These are phyloP conservation scores for Drosophila multiciliata DNA, from an alignment of 2,888 invertebrate genomes.

Conservation along the genomic window DNA sequence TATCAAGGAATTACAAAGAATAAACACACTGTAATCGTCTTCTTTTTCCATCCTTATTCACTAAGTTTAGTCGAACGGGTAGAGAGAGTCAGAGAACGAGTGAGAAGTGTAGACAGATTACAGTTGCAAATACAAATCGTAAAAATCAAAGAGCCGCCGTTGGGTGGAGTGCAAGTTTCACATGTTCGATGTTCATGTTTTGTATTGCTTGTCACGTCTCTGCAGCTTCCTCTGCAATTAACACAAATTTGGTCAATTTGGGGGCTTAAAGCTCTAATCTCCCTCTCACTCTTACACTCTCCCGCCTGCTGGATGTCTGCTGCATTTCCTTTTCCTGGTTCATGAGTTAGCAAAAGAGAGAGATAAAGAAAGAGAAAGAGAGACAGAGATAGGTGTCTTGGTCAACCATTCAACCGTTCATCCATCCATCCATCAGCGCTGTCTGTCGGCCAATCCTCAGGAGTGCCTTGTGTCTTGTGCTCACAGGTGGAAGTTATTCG, in stretches of 20 bases:
- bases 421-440: conserved; percentile 63
- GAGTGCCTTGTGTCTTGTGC: conserved; percentile 15
- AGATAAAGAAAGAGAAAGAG: neutral
- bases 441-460: conserved; percentile 40
- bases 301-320: conserved; percentile 31
- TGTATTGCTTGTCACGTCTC: conserved; percentile 57
- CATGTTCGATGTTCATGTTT: conserved; percentile 33
- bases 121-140: conserved; percentile 26
- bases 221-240: conserved; percentile 65
- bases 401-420: conserved; percentile 64
- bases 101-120: conserved; percentile 14
- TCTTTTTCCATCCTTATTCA: neutral
- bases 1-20: neutral
- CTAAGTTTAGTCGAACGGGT: neutral
- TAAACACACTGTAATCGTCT: neutral
- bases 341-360: conserved; percentile 5
- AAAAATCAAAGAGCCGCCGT: conserved; percentile 5
- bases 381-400: conserved; percentile 18
- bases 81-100: neutral
- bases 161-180: conserved; percentile 22
- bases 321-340: conserved; percentile 47
- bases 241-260: conserved; percentile 34
- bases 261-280: conserved; percentile 24
- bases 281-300: conserved; percentile 2
- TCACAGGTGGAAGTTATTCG: conserved; percentile 60